A percentile compares a stretch with the other conserved stretches of the same genome.
Evolutionary conservation across 2,113 vertebrate species (phyloP).

Genomic region (Eidolon helvum): DNA sequence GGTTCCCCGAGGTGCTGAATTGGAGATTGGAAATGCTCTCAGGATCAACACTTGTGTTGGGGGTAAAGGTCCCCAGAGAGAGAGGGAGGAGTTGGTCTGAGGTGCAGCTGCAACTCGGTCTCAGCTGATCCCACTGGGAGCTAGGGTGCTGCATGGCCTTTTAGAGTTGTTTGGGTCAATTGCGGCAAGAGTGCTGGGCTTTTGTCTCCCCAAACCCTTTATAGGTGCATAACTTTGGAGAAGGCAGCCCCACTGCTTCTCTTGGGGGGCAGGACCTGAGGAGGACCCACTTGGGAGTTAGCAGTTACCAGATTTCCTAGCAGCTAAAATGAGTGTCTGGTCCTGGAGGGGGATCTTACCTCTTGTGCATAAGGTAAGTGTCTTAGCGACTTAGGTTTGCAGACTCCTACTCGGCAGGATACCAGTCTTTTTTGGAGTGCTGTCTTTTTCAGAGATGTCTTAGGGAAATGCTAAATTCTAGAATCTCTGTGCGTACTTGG

Average conservation of each 20-base stretch:
- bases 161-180: accelerated
- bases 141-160: background rate
- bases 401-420: background rate
- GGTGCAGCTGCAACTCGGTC: background rate
- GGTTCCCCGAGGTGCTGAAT: background rate
- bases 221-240: background rate
- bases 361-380: background rate
- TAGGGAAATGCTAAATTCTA: background rate
- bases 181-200: background rate
- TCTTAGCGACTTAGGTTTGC: background rate
- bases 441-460: background rate
- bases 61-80: too few relatives aligned
- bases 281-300: background rate
- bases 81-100: background rate
- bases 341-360: background rate
- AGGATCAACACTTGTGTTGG: background rate
- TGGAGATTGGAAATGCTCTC: background rate
- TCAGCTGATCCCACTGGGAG: background rate
- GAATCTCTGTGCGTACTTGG: background rate
- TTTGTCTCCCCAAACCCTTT: accelerated
- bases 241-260: background rate
- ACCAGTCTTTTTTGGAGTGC: background rate
- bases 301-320: background rate
- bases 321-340: too few relatives aligned
- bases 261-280: background rate